A percentile compares a stretch with the other conserved stretches of the same genome.
These are phyloP conservation scores for Morelia viridis DNA, from an alignment of 2,797 vertebrate genomes.

Conservation along the genomic window DNA sequence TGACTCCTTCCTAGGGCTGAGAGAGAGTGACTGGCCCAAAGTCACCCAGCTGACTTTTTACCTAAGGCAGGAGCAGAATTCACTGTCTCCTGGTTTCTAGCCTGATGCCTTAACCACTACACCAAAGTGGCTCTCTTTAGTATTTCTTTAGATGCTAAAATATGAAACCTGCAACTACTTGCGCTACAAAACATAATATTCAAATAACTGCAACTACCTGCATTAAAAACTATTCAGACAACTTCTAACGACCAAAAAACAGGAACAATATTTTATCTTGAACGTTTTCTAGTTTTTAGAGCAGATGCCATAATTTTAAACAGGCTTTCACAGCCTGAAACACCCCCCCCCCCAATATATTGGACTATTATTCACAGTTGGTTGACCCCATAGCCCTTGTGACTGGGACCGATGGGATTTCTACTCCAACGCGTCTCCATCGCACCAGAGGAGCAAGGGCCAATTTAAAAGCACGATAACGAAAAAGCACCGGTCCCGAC, in stretches of 20 bases:
- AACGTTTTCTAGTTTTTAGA: too few relatives aligned
- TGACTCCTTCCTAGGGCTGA: neutral
- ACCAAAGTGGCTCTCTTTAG: neutral
- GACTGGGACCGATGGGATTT: too few relatives aligned
- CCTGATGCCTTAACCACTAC: neutral
- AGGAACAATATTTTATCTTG: neutral
- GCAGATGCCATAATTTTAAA: too few relatives aligned
- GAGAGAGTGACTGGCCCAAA: neutral
- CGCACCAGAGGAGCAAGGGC: neutral
- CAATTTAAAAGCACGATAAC: neutral
- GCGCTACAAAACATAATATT: neutral
- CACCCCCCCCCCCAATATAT: too few relatives aligned
- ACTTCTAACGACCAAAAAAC: neutral
- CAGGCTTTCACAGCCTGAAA: too few relatives aligned
- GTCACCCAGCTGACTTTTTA: neutral
- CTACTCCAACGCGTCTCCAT: too few relatives aligned
- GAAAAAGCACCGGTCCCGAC: neutral
- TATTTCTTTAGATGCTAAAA: neutral
- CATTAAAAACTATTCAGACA: neutral
- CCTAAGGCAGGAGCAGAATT: neutral
- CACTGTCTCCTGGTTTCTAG: neutral
- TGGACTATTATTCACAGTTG: too few relatives aligned
- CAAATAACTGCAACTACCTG: neutral
- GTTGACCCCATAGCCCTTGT: too few relatives aligned
- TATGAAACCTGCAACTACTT: neutral